These are phyloP conservation scores for Morpho deidamia DNA, from an alignment of 2,888 invertebrate species.

Conservation along the genomic window DNA sequence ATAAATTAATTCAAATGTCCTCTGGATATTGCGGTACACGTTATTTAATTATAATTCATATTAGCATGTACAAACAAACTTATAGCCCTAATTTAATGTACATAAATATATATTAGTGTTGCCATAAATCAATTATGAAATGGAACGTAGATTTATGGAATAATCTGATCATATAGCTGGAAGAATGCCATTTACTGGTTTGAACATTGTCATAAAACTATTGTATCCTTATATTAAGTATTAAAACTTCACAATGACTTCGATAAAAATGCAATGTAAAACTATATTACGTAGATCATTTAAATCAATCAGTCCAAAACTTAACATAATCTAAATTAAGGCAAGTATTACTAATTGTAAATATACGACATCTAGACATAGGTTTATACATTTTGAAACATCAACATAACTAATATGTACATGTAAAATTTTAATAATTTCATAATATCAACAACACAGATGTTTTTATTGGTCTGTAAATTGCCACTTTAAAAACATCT, in stretches of 20 bases:
- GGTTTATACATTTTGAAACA: constrained; percentile 37
- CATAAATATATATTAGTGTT: no score
- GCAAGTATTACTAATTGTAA: constrained; percentile 58
- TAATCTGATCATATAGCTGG: neutral
- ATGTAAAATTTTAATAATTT: constrained; percentile 38
- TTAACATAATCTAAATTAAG: constrained; percentile 56
- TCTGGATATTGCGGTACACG: no score
- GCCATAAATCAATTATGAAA: neutral
- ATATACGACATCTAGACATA: constrained; percentile 32
- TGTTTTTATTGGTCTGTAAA: constrained; percentile 10
- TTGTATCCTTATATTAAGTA: constrained; percentile 44
- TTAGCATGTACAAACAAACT: no score
- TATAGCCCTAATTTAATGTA: no score
- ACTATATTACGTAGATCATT: constrained; percentile 51
- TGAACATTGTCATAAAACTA: constrained; percentile 47
- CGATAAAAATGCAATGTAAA: constrained; percentile 54
- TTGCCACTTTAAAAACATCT: neutral
- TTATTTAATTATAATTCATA: no score
- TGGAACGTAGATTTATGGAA: neutral
- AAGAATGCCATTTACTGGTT: constrained; percentile 2
- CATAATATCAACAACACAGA: constrained; percentile 52
- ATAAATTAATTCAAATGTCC: no score
- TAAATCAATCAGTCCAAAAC: constrained; percentile 68
- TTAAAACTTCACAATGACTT: constrained; percentile 40
- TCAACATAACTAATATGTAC: constrained; percentile 47